Percentiles rank a stretch among this genome's conserved stretches.
Evolutionary conservation across 2,888 invertebrate genomes (phyloP).

Genomic region (Meiosimyza platycephala): DNA sequence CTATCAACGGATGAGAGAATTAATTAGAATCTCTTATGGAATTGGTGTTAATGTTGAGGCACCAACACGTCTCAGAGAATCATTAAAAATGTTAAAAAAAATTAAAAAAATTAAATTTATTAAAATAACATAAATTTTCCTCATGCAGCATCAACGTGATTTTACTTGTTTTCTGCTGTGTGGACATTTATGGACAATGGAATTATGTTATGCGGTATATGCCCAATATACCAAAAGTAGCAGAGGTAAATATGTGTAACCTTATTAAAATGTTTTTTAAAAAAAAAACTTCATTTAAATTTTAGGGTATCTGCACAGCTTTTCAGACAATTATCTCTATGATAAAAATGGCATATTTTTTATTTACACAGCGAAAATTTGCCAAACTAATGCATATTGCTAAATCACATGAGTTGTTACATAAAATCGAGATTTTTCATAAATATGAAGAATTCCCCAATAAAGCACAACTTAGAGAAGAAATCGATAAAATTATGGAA

Average conservation of each 20-base stretch:
- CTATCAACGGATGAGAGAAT: conserved; percentile 50
- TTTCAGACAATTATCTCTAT: conserved; percentile 50
- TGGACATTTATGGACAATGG: conserved; percentile 55
- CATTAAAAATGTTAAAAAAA: conserved; percentile 48
- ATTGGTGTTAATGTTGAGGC: conserved; percentile 55
- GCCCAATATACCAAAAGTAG: conserved; percentile 50
- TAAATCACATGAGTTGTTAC: conserved; percentile 51
- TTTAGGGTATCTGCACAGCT: conserved; percentile 50
- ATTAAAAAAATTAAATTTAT: neutral
- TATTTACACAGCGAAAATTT: conserved; percentile 51
- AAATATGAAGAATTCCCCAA: conserved; percentile 52
- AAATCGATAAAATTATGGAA: conserved; percentile 50
- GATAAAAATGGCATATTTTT: conserved; percentile 53
- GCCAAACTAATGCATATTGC: conserved; percentile 48
- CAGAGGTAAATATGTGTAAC: conserved; percentile 48
- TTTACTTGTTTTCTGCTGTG: conserved; percentile 43
- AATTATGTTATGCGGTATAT: conserved; percentile 44
- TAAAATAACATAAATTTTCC: neutral
- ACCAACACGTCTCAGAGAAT: conserved; percentile 45
- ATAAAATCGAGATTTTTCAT: conserved; percentile 52
- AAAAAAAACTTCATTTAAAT: conserved; percentile 34
- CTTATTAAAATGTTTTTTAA: conserved; percentile 21
- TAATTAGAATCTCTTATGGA: conserved; percentile 49
- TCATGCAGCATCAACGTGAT: conserved; percentile 26
- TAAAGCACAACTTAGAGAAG: conserved; percentile 44